These are phyloP conservation scores for Camelus bactrianus DNA, from an alignment of 2,113 vertebrate species.

Conservation along the genomic window DNA sequence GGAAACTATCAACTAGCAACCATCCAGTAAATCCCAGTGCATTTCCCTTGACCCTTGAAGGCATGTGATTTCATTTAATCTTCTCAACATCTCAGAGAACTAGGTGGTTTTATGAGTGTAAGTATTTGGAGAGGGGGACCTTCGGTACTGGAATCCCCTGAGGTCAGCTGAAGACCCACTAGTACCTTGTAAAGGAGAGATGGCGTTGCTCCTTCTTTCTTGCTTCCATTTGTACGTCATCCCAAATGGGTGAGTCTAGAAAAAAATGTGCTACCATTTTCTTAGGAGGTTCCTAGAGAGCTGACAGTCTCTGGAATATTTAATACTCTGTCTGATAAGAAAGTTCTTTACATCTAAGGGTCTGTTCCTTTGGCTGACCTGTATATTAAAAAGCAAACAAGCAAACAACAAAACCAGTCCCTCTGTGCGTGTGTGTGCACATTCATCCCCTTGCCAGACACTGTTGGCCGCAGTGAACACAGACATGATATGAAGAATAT, in stretches of 20 bases:
- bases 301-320: background rate
- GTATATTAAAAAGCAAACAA: background rate
- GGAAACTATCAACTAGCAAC: background rate
- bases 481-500: background rate
- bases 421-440: background rate
- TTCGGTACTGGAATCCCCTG: background rate
- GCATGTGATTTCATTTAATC: background rate
- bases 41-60: background rate
- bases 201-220: background rate
- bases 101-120: background rate
- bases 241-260: background rate
- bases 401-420: background rate
- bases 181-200: background rate
- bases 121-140: background rate
- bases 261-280: background rate
- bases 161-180: background rate
- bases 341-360: background rate
- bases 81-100: background rate
- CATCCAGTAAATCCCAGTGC: no score
- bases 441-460: background rate
- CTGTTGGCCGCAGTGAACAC: rapidly evolving
- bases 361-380: background rate
- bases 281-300: background rate
- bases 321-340: background rate
- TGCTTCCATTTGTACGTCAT: background rate